Base-by-base conservation (phyloP, 2,113 vertebrate species). In the Callocephalon fimbriatum region DNA sequence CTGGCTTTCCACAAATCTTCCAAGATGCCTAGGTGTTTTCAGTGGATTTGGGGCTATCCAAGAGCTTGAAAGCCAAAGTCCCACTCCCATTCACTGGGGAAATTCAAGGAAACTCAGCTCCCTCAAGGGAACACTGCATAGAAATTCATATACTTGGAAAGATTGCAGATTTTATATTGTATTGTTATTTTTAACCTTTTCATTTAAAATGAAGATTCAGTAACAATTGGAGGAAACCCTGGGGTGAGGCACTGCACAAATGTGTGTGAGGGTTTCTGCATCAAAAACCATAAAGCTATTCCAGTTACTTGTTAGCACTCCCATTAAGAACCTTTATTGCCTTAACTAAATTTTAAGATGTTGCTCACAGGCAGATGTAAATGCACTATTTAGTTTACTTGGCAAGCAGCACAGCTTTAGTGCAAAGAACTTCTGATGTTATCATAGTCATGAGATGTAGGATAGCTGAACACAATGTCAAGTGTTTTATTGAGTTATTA, bases 221-320 rank as follows among this genome's bases (percentile, higher is more conserved):
- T 86, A 96, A 96, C 94, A 96, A 95, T 94, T 93, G 93, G 68
- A 96, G 95, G 96, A 96, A 96, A 7, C 91, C 8, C 58, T 73
- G 56, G 80, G 95, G 84, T 95, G 92, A 97, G 90, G 95, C 91
- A 82, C 40, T 38, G 48, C 70, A 73, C 44, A 82, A 81, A 88
- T 63, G 54, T 58, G 40, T 88, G 56, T 90, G 90, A 78, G 37
- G 45, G 58, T 86, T 94, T 92, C 70, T 85, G 77, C 48, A 42
- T 21, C 7, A 15, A 22, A 87, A 94, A 77, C 29, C 22, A 44
- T 65, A 25, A 82, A 71, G 63, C 26, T 66, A 2, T 90, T 95
- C 37, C 82, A 88, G 70, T 78, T 78, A 44, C 25, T 89, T 78
- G 73, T 61, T 25, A 78, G 51, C 29, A 54, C 14, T 86, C 29